Evolutionary conservation across 2,797 vertebrate species (phyloP).

Genomic region (Oophaga sylvatica): DNA sequence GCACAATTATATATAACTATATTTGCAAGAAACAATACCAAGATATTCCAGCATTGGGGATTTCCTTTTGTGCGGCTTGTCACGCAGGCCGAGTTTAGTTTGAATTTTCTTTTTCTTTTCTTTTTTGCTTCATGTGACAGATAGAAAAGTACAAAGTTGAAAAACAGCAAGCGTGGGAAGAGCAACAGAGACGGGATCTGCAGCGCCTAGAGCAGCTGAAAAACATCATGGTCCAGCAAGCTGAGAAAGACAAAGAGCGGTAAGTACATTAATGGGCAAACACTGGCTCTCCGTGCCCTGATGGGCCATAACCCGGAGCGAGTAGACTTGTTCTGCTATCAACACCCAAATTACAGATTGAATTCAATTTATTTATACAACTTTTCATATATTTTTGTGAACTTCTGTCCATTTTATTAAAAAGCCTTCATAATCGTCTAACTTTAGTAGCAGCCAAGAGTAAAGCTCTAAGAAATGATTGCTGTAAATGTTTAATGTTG

Average conservation of each 20-base stretch:
- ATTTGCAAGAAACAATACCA: slow-evolving; percentile 49
- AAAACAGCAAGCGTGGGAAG: slow-evolving; percentile 80
- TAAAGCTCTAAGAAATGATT: slow-evolving; percentile 17
- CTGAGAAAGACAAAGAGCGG: slow-evolving; percentile 87
- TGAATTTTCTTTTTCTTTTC: slow-evolving; percentile 39
- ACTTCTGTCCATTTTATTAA: neutral
- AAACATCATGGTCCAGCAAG: slow-evolving; percentile 83
- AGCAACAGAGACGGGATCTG: slow-evolving; percentile 79
- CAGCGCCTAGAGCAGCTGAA: slow-evolving; percentile 80
- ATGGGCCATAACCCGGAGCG: neutral
- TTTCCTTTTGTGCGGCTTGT: slow-evolving; percentile 32
- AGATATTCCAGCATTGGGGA: slow-evolving; percentile 36
- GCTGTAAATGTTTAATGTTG: slow-evolving; percentile 32
- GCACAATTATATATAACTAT: slow-evolving; percentile 17
- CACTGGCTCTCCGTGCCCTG: neutral
- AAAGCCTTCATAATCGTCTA: neutral
- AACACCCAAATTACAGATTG: neutral
- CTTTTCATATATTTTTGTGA: neutral
- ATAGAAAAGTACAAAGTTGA: slow-evolving; percentile 83
- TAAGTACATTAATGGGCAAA: slow-evolving; percentile 65
- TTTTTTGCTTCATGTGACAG: slow-evolving; percentile 70
- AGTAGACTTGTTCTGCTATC: neutral
- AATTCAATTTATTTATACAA: neutral
- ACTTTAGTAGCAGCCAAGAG: neutral
- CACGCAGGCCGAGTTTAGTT: slow-evolving; percentile 32